Conservation (phyloP, 2,797 vertebrate species). For the Darevskia mixta region DNA sequence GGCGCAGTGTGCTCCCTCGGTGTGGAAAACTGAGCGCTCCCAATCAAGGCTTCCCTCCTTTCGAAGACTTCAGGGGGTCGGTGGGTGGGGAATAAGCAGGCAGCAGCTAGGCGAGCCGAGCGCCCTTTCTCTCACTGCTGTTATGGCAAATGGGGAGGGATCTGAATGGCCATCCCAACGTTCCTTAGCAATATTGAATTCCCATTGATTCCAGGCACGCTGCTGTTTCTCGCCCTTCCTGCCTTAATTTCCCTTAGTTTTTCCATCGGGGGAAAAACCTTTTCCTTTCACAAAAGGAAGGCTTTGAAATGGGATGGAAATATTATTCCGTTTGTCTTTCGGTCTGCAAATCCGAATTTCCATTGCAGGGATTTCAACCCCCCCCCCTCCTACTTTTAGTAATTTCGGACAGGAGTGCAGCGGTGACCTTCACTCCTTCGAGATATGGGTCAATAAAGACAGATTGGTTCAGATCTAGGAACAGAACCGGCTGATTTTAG, state of each 20-base stretch:
- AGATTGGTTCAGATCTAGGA: background rate
- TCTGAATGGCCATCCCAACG: background rate
- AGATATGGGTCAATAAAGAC: constrained; percentile 40
- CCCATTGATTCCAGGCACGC: background rate
- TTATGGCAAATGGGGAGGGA: background rate
- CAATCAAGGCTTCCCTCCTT: background rate
- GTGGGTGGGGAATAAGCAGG: background rate
- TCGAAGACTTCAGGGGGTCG: background rate
- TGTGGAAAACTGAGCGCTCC: background rate
- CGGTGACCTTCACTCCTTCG: constrained; percentile 53
- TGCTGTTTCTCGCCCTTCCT: background rate
- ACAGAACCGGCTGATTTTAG: background rate
- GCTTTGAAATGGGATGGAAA: background rate
- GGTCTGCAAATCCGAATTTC: background rate
- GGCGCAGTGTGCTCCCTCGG: background rate
- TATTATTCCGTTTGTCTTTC: background rate
- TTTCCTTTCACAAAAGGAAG: background rate
- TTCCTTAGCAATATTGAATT: background rate
- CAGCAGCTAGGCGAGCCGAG: background rate
- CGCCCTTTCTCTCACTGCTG: no score
- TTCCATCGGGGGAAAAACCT: background rate
- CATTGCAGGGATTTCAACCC: background rate
- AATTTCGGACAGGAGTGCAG: constrained; percentile 20
- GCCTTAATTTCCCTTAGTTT: background rate
- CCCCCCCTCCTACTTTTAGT: background rate